Percentiles rank a stretch among this genome's conserved stretches.
Evolutionary conservation across 2,888 invertebrate genomes (phyloP).

Genomic region (Dolichomitus sp.): DNA sequence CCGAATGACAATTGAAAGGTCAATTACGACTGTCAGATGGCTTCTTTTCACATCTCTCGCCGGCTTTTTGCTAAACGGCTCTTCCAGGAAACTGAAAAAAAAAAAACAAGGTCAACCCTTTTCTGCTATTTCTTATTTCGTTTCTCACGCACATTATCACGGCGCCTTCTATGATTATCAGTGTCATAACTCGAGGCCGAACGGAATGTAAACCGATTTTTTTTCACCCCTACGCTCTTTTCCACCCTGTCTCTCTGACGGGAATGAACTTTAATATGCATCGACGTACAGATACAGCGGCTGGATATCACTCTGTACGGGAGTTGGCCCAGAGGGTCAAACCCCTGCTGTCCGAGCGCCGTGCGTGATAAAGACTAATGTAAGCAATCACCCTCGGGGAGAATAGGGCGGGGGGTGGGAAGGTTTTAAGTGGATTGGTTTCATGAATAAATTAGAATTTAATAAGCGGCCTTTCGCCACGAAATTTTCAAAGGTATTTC

Average conservation of each 20-base stretch:
- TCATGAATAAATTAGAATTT: conserved; percentile 60
- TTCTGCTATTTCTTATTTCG: background rate
- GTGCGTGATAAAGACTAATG: conserved; percentile 60
- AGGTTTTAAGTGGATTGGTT: conserved; percentile 58
- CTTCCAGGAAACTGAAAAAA: background rate
- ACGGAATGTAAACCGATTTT: background rate
- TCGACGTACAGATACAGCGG: conserved; percentile 35
- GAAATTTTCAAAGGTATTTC: conserved; percentile 46
- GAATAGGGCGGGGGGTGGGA: conserved; percentile 13
- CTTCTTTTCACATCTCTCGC: no score
- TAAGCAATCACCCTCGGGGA: conserved; percentile 50
- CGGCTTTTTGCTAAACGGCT: no score
- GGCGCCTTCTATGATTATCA: background rate
- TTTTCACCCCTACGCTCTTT: background rate
- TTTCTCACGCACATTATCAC: background rate
- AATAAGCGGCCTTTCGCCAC: conserved; percentile 51
- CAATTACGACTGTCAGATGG: no score
- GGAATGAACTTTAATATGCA: conserved; percentile 48
- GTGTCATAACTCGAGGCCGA: background rate
- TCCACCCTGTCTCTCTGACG: background rate
- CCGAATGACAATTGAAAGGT: no score
- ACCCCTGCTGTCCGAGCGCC: conserved; percentile 44
- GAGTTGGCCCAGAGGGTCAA: conserved; percentile 44
- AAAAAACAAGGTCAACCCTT: background rate
- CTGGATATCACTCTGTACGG: conserved; percentile 28